Base-by-base conservation (phyloP, 2,797 vertebrate species). In the Notolepis coatsorum region DNA sequence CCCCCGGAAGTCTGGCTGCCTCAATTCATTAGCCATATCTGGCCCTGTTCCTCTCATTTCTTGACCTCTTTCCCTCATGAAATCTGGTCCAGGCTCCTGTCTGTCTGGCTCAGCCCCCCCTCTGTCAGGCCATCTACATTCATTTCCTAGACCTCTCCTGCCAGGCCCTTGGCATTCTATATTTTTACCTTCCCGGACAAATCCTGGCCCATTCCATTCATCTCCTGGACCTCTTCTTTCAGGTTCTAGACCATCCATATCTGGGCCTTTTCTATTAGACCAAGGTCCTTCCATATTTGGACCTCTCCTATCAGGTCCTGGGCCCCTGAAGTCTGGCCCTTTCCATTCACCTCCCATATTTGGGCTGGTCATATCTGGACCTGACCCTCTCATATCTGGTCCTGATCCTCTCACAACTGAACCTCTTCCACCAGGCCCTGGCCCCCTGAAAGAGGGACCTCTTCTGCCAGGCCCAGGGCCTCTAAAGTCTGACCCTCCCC, bases 401-500 rank as follows among this genome's bases (percentile, higher is more conserved):
- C 18, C 27, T 13, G 4, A 24, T 41, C 38, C 15, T 20, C 30
- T 46, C 24, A 50, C 20, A 15, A 13, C 21, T 17, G 45, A 15
- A 47, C 13, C 24, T 47, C 45, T 47, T 24, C 13, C 7, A n/a
- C 41, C 27, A 24, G 35, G 23, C 21, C 25, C 39, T 31, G 9
- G 18, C 10, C 18, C 56, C 13, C 28, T 46, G 3, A 37, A 64
- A 12, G 65, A n/a, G 37, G 21, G 2, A 4, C 48, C 70, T 24
- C 51, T 59, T 62, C 55, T 64, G 27, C 60, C 58, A 41, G 49
- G 30, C 12, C 47, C 53, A 49, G 21, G 18, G 52, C 15, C 35
- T 8, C 51, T 37, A 55, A 57, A 65, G 20, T 61, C n/a, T 58
- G 61, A 20, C 20, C 64, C 71, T 51, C 28, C 68, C 79, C 75